Percentiles rank a stretch among this genome's conserved stretches.
These are phyloP conservation scores for Monochamus alternatus DNA, from an alignment of 2,888 invertebrate genomes.

Conservation along the genomic window DNA sequence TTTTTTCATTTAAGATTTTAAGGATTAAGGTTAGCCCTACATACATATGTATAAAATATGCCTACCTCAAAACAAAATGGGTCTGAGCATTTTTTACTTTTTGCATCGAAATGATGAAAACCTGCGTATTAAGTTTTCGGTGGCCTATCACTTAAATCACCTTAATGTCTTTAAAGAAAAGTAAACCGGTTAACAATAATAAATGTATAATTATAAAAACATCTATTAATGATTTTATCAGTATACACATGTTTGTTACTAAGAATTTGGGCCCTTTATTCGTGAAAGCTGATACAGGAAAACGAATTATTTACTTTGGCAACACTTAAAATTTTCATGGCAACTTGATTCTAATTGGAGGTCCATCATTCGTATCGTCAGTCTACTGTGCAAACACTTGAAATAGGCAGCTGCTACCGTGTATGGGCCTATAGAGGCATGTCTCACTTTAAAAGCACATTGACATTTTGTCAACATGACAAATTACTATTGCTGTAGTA, in stretches of 20 bases:
- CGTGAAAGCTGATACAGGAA: slow-evolving; percentile 46
- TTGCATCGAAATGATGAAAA: too few relatives aligned
- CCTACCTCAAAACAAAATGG: too few relatives aligned
- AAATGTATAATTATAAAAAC: too few relatives aligned
- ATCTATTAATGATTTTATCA: not conserved
- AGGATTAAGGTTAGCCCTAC: too few relatives aligned
- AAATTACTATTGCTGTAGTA: slow-evolving; percentile 55
- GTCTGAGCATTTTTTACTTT: too few relatives aligned
- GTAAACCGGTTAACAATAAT: too few relatives aligned
- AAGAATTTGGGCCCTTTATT: slow-evolving; percentile 12
- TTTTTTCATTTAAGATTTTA: too few relatives aligned
- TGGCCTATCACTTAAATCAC: too few relatives aligned
- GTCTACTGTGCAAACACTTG: slow-evolving; percentile 57
- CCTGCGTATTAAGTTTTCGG: too few relatives aligned
- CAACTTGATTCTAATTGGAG: slow-evolving; percentile 63
- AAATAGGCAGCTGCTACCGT: slow-evolving; percentile 58
- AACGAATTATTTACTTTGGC: slow-evolving; percentile 53
- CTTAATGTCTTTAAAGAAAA: too few relatives aligned
- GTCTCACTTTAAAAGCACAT: slow-evolving; percentile 52
- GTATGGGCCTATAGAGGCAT: slow-evolving; percentile 33
- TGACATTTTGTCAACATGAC: slow-evolving; percentile 56
- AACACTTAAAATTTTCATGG: slow-evolving; percentile 62
- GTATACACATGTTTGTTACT: not conserved
- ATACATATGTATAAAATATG: too few relatives aligned
- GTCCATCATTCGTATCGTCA: slow-evolving; percentile 53